These are phyloP conservation scores for Tamias sibiricus DNA, from an alignment of 2,113 vertebrate genomes.

Conservation along the genomic window DNA sequence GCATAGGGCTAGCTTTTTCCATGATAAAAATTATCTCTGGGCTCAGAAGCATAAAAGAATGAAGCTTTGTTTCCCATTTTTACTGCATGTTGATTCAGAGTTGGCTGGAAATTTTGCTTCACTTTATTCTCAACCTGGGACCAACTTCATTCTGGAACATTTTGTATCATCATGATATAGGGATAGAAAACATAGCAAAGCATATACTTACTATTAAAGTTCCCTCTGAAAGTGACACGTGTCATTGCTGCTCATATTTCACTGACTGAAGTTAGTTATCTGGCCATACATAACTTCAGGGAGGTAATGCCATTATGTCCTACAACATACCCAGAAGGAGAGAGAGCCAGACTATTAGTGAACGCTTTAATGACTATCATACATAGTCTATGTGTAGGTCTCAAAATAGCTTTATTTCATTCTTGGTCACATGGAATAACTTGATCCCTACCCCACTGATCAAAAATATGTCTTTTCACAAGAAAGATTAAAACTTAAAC, in stretches of 20 bases:
- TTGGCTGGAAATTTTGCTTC: neutral
- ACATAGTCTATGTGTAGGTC: neutral
- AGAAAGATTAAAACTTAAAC: slow-evolving; percentile 21
- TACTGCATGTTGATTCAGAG: neutral
- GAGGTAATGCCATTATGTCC: neutral
- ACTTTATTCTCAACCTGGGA: neutral
- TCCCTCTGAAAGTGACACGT: neutral
- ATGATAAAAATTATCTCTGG: neutral
- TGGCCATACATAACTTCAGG: neutral
- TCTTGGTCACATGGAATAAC: neutral
- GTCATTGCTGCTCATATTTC: neutral
- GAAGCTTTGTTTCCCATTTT: slow-evolving; percentile 24
- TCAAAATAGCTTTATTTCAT: slow-evolving; percentile 32
- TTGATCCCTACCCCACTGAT: neutral
- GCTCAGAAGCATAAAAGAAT: slow-evolving; percentile 2
- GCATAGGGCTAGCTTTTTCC: neutral
- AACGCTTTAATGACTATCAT: neutral
- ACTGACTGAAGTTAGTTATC: neutral
- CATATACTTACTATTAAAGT: neutral
- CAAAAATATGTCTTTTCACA: neutral
- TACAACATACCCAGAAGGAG: neutral
- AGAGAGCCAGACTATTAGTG: neutral
- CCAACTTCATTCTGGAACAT: neutral
- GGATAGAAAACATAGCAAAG: neutral
- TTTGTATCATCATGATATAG: neutral